Evolutionary conservation across 37 sponge, comb jelly and placozoan species (phyloP).

Genomic region (Cladorhizidae sp.): DNA sequence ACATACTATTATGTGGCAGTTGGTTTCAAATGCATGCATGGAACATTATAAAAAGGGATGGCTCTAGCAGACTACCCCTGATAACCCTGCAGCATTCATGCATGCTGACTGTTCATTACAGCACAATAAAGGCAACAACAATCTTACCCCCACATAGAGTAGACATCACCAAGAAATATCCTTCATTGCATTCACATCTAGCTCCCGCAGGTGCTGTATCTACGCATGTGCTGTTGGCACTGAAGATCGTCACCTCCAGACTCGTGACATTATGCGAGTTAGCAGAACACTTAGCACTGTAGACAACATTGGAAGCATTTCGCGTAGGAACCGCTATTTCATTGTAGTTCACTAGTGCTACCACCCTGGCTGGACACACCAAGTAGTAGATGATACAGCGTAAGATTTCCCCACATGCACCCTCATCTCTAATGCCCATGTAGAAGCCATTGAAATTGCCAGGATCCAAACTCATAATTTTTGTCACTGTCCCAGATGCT

Average conservation of each 20-base stretch:
- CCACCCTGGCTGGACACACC: not conserved
- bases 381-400: not conserved
- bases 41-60: too few relatives aligned
- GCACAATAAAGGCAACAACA: too few relatives aligned
- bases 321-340: not conserved
- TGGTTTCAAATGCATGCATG: too few relatives aligned
- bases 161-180: not conserved
- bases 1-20: not conserved
- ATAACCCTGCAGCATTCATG: too few relatives aligned
- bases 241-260: not conserved
- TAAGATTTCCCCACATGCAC: not conserved
- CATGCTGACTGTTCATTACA: too few relatives aligned
- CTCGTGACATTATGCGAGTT: not conserved
- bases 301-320: not conserved
- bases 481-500: not conserved
- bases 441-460: not conserved
- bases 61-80: too few relatives aligned
- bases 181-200: not conserved
- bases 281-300: not conserved
- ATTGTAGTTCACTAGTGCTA: conserved; percentile 1
- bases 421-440: not conserved
- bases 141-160: not conserved
- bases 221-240: not conserved
- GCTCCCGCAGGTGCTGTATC: not conserved
- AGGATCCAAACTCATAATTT: not conserved